These are phyloP conservation scores for Pachydiplax longipennis DNA, from an alignment of 2,888 invertebrate genomes.

Conservation along the genomic window DNA sequence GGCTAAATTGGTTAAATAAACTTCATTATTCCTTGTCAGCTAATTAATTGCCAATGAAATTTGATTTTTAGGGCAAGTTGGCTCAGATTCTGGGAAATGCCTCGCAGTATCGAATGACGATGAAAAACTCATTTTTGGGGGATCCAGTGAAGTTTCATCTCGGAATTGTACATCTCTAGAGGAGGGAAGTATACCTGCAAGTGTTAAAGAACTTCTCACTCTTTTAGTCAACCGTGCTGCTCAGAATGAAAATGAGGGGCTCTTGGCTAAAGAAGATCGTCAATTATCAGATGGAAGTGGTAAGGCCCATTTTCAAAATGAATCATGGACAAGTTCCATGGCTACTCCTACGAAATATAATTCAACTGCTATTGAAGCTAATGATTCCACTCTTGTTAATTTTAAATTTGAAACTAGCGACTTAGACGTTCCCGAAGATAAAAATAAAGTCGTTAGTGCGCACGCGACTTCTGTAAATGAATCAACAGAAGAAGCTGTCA, in stretches of 20 bases:
- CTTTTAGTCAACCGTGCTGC: background rate
- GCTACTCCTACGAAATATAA: conserved; percentile 28
- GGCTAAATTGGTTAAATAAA: too few species aligned
- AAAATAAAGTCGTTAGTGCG: background rate
- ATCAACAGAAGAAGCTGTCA: background rate
- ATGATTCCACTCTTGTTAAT: background rate
- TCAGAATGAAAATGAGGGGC: background rate
- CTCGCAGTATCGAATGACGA: background rate
- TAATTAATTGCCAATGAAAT: too few species aligned
- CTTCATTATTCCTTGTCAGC: too few species aligned
- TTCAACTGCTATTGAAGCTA: background rate
- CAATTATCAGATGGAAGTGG: background rate
- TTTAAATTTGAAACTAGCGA: conserved; percentile 7
- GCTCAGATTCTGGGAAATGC: too few species aligned
- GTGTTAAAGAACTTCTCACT: conserved; percentile 3
- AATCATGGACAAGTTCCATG: conserved; percentile 42
- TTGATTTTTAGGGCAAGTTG: too few species aligned
- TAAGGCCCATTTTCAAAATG: background rate
- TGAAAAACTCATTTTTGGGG: background rate
- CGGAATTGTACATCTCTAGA: background rate
- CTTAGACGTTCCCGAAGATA: background rate
- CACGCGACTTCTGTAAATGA: background rate
- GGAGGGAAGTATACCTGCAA: background rate
- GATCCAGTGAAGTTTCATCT: background rate
- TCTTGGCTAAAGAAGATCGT: background rate